A percentile compares a stretch with the other conserved stretches of the same genome.
Evolutionary conservation across 2,113 vertebrate species (phyloP).

Genomic region (Siniperca chuatsi): DNA sequence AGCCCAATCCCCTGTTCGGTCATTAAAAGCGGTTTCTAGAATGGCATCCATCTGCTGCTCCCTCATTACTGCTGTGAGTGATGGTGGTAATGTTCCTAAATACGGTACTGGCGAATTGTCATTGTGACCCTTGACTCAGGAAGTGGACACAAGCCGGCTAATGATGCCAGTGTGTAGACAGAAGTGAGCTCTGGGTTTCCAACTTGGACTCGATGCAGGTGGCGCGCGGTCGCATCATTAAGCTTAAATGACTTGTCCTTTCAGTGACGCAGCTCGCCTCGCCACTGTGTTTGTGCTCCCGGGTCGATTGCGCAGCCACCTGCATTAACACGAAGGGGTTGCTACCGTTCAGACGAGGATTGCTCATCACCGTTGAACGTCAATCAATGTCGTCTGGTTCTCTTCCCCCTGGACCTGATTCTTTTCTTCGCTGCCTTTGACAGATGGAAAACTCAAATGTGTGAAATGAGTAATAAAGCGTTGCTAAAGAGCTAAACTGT

Average conservation of each 20-base stretch:
- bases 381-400: constrained; percentile 43
- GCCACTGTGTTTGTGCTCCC: neutral
- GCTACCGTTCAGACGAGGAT: neutral
- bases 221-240: constrained; percentile 63
- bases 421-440: constrained; percentile 43
- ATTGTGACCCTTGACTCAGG: constrained; percentile 77
- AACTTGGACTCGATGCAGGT: constrained; percentile 54
- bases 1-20: constrained; percentile 79
- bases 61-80: constrained; percentile 82
- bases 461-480: constrained; percentile 77
- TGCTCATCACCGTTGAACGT: constrained; percentile 13
- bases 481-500: constrained; percentile 77
- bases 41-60: constrained; percentile 83
- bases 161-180: constrained; percentile 73
- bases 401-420: constrained; percentile 12
- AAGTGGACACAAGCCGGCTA: constrained; percentile 78
- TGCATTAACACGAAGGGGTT: neutral
- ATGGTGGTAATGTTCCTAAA: constrained; percentile 82
- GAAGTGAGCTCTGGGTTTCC: constrained; percentile 54
- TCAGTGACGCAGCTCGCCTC: neutral
- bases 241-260: constrained; percentile 56
- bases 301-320: constrained; percentile 13
- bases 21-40: constrained; percentile 82
- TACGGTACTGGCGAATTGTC: constrained; percentile 78
- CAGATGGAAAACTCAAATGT: constrained; percentile 66